These are phyloP conservation scores for Hycleus cichorii DNA, from an alignment of 1,140 invertebrate species.

Conservation along the genomic window DNA sequence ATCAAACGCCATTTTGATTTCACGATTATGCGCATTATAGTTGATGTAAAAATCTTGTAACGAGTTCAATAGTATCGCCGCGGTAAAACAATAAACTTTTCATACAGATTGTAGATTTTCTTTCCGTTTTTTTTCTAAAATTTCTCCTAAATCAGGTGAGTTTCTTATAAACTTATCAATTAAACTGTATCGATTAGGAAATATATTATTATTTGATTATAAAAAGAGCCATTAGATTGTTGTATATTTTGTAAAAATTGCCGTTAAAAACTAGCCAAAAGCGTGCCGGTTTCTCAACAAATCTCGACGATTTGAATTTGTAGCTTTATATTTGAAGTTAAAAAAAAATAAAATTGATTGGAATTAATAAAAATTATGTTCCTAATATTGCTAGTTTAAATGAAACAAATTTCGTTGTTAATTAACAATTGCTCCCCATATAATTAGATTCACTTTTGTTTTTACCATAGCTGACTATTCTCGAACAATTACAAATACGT, in stretches of 20 bases:
- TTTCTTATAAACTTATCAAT: conserved; percentile 2
- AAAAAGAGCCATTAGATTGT: neutral
- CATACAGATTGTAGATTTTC: too few species aligned
- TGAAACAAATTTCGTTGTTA: too few species aligned
- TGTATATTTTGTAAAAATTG: neutral
- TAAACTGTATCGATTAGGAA: neutral
- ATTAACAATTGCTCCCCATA: too few species aligned
- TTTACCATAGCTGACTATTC: too few species aligned
- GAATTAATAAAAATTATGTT: neutral
- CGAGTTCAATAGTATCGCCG: conserved; percentile 9
- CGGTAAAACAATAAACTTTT: neutral
- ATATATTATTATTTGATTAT: neutral
- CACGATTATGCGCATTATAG: conserved; percentile 11
- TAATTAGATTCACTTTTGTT: too few species aligned
- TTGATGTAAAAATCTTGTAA: conserved; percentile 10
- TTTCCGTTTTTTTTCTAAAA: conserved; percentile 5
- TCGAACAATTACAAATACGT: too few species aligned
- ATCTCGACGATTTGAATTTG: neutral
- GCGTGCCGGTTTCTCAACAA: conserved; percentile 5
- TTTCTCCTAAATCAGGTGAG: conserved; percentile 1
- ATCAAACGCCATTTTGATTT: conserved; percentile 10
- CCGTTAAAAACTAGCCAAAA: neutral
- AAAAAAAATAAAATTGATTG: neutral
- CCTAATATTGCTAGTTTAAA: too few species aligned
- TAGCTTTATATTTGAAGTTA: neutral